Evolutionary conservation across 2,888 invertebrate genomes (phyloP), one percentile per base, ranked within the genome.

Genomic region (Andrena chrysosceles): DNA sequence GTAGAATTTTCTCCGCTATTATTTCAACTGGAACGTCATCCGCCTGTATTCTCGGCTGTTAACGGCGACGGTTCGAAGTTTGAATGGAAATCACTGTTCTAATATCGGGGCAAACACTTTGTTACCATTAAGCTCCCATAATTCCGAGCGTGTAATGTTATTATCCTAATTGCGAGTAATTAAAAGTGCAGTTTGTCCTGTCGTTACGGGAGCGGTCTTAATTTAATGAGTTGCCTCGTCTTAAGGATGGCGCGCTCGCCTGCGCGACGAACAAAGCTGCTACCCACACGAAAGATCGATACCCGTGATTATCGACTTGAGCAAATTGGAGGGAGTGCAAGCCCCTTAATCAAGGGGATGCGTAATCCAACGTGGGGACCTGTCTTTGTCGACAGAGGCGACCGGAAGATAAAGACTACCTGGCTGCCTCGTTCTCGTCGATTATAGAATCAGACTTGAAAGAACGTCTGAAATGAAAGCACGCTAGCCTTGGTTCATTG

Each of bases 221-320:
- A 72, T 56, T 71, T 81, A 82, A 81, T 62, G 81, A 70, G 70
- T 70, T 71, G 35, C 6, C 82, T 66, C 59, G 76, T 81, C 76
- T 81, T 81, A 26, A 82, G 75, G 7, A 63, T 56, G 52, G 67
- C 42, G 68, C 20, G 23, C 42, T 31, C 35, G 20, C 13, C 76
- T 20, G 6, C 20, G 49, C 20, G 42, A n/a, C 20, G 82, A 76
- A 81, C 67, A 81, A 82, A 76, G 81, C 63, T 72, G 81, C 33
- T 73, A 69, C 60, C 66, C 70, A 26, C 56, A 63, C 73, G 69
- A 80, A 49, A 85, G 77, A 84, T 84, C 84, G 74, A 84, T 83
- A 84, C 60, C 60, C 66, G 63, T 71, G 73, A 77, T 85, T 84
- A 85, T 81, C 85, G 85, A 75, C 81, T 81, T 42, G 77, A 71